These are phyloP conservation scores for Uropsilus gracilis DNA, from an alignment of 2,113 vertebrate genomes.

Conservation along the genomic window DNA sequence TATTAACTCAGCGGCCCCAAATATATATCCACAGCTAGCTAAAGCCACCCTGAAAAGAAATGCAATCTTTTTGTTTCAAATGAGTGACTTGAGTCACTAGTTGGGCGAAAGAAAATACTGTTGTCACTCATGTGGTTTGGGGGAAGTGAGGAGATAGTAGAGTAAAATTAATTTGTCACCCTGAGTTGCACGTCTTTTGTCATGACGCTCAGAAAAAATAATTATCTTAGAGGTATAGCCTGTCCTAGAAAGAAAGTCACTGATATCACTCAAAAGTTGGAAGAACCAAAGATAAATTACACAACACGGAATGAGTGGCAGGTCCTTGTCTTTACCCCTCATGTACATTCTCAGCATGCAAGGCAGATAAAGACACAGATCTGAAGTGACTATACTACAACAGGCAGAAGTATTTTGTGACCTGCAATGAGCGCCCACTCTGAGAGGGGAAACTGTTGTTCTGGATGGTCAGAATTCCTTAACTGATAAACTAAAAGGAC, in stretches of 20 bases:
- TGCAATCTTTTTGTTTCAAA: slow-evolving; percentile 36
- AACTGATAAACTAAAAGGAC: background rate
- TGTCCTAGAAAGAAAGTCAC: slow-evolving; percentile 49
- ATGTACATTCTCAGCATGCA: background rate
- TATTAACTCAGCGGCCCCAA: background rate
- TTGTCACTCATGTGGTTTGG: background rate
- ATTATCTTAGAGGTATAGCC: background rate
- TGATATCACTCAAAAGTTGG: background rate
- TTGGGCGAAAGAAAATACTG: background rate
- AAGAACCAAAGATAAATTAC: background rate
- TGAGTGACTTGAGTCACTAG: background rate
- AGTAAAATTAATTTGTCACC: slow-evolving; percentile 39
- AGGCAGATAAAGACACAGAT: background rate
- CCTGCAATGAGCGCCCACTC: background rate
- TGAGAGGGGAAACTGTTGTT: background rate
- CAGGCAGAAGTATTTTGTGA: background rate
- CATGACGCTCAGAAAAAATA: background rate
- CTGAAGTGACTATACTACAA: background rate
- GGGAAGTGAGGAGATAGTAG: background rate
- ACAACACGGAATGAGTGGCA: background rate
- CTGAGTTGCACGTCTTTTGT: slow-evolving; percentile 18
- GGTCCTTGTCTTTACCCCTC: background rate
- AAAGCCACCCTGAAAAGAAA: background rate
- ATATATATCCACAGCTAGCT: slow-evolving; percentile 28
- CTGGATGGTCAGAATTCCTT: background rate